Conservation (phyloP, 1,140 invertebrate species). For the Dreissena polymorpha region DNA sequence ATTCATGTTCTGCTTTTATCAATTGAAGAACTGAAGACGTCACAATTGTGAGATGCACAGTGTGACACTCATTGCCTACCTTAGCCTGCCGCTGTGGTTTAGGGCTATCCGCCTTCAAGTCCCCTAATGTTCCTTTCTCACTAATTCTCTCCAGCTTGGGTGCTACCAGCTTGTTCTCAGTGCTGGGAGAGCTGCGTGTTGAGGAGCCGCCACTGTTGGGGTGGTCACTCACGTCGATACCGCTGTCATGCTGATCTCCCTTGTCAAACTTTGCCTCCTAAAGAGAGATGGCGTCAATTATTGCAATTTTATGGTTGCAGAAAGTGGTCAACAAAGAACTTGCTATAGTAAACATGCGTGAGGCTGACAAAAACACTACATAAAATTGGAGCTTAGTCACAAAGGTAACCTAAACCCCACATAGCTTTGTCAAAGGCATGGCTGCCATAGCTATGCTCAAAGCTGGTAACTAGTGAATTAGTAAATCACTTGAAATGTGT, state of each 20-base stretch:
- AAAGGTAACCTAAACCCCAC: too few relatives aligned
- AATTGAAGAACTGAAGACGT: too few relatives aligned
- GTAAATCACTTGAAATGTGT: too few relatives aligned
- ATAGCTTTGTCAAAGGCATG: too few relatives aligned
- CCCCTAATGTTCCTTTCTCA: conserved; percentile 38
- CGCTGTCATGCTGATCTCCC: conserved; percentile 81
- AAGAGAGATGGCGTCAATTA: background rate
- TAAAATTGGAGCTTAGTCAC: too few relatives aligned
- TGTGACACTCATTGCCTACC: conserved; percentile 53
- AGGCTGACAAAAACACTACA: too few relatives aligned
- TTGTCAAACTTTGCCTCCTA: conserved; percentile 72
- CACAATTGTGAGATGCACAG: too few relatives aligned
- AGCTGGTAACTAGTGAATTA: too few relatives aligned
- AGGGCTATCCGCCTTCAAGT: conserved; percentile 58
- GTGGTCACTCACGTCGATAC: conserved; percentile 81
- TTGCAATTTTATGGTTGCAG: background rate
- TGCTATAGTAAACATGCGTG: too few relatives aligned
- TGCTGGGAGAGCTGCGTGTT: conserved; percentile 81
- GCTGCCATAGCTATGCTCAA: too few relatives aligned
- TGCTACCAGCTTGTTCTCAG: conserved; percentile 74
- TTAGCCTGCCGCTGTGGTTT: conserved; percentile 76
- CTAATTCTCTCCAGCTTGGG: conserved; percentile 67
- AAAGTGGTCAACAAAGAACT: background rate
- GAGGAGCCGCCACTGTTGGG: conserved; percentile 80
- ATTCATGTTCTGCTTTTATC: too few relatives aligned